A percentile compares a stretch with the other conserved stretches of the same genome.
Conservation (phyloP, 2,113 vertebrate species). For the Lontra canadensis region DNA sequence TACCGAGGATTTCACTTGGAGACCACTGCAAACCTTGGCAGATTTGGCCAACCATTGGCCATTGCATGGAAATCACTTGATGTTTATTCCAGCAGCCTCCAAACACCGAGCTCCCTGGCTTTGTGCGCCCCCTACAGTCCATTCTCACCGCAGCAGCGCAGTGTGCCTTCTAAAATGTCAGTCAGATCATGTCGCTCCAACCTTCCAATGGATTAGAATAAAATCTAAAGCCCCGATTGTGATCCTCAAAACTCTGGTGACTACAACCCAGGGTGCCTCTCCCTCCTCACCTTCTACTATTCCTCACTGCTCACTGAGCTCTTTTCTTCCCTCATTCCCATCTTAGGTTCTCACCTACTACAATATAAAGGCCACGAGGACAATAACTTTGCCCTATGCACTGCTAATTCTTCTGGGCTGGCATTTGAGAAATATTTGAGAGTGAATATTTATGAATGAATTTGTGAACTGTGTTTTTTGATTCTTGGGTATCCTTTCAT, state of each 20-base stretch:
- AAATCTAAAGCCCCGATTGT: background rate
- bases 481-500: background rate
- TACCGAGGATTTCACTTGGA: background rate
- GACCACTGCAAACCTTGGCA: background rate
- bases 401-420: background rate
- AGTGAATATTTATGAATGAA: background rate
- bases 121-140: background rate
- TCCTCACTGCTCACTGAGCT: background rate
- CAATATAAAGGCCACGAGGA: background rate
- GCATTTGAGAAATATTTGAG: background rate
- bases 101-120: background rate
- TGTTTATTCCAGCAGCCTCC: too few relatives aligned
- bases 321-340: background rate
- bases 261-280: background rate
- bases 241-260: background rate
- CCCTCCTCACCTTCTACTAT: background rate
- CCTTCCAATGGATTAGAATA: background rate
- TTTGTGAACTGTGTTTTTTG: background rate
- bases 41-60: background rate
- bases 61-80: background rate
- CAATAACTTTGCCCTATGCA: background rate
- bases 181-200: background rate
- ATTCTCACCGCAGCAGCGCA: background rate
- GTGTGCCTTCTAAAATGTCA: background rate
- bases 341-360: background rate